Conservation (phyloP, 2,113 vertebrate genomes). For the Polypterus bichir region DNA sequence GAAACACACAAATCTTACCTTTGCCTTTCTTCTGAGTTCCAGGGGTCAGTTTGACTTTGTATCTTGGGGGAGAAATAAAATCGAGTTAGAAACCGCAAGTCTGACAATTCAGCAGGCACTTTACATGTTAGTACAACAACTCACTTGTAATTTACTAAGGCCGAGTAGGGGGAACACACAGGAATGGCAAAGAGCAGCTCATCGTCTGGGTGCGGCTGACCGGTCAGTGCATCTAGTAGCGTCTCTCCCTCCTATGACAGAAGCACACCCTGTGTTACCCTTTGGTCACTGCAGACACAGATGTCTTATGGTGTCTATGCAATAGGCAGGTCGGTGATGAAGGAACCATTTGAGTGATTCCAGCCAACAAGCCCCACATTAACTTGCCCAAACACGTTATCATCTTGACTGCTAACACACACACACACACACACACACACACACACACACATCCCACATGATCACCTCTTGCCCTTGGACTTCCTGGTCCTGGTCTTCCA, state of each 20-base stretch:
- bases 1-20: constrained; percentile 46
- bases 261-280: too few species aligned
- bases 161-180: constrained; percentile 81
- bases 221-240: constrained; percentile 74
- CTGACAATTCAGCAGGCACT: too few species aligned
- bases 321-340: too few species aligned
- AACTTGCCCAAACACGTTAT: too few species aligned
- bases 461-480: constrained; percentile 71
- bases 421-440: too few species aligned
- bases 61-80: constrained; percentile 34
- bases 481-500: constrained; percentile 77
- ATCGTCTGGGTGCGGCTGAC: constrained; percentile 80
- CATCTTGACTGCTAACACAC: too few species aligned
- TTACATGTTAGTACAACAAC: constrained; percentile 16
- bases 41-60: constrained; percentile 92
- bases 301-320: too few species aligned
- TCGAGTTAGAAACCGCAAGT: background rate
- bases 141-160: constrained; percentile 81
- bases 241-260: constrained; percentile 57
- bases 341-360: too few species aligned
- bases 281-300: too few species aligned
- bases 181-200: constrained; percentile 80
- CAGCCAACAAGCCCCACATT: too few species aligned
- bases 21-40: constrained; percentile 94
- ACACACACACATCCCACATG: too few species aligned